A percentile compares a stretch with the other conserved stretches of the same genome.
Evolutionary conservation across 2,797 vertebrate genomes (phyloP).

Genomic region (Capromys pilorides): DNA sequence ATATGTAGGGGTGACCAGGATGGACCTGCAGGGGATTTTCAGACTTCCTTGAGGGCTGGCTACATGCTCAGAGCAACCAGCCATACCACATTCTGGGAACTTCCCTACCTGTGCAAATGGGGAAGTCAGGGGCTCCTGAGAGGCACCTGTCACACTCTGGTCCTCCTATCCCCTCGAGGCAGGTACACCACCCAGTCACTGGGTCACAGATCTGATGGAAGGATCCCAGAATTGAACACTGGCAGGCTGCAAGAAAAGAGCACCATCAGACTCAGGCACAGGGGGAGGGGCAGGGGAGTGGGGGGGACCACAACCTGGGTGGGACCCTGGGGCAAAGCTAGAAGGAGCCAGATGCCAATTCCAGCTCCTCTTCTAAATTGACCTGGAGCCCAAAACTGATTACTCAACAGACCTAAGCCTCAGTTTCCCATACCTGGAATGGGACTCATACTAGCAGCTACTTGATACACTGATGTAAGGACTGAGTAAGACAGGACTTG

Average conservation of each 20-base stretch:
- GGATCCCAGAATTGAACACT: slow-evolving; percentile 89
- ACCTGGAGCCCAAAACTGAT: not conserved
- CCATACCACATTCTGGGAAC: not conserved
- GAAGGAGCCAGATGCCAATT: not conserved
- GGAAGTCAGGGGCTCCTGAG: slow-evolving; percentile 86
- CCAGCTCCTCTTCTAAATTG: not conserved
- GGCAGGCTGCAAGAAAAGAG: slow-evolving; percentile 86
- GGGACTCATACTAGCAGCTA: not conserved
- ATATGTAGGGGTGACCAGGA: rapidly evolving
- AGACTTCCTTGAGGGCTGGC: not conserved
- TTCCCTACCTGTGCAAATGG: slow-evolving; percentile 89
- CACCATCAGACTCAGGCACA: not conserved
- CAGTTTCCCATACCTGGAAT: not conserved
- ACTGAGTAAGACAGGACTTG: not conserved
- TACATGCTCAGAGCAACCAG: not conserved
- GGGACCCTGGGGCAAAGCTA: rapidly evolving
- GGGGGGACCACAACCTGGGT: rapidly evolving
- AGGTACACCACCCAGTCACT: slow-evolving; percentile 89
- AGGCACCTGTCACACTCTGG: slow-evolving; percentile 89
- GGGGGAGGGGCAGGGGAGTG: rapidly evolving
- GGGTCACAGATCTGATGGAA: slow-evolving; percentile 85
- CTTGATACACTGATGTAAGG: not conserved
- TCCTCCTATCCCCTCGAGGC: slow-evolving; percentile 87
- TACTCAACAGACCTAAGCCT: not conserved
- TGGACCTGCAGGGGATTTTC: not conserved